Evolutionary conservation across 2,888 invertebrate species (phyloP).

Genomic region (Noctua fimbriata): DNA sequence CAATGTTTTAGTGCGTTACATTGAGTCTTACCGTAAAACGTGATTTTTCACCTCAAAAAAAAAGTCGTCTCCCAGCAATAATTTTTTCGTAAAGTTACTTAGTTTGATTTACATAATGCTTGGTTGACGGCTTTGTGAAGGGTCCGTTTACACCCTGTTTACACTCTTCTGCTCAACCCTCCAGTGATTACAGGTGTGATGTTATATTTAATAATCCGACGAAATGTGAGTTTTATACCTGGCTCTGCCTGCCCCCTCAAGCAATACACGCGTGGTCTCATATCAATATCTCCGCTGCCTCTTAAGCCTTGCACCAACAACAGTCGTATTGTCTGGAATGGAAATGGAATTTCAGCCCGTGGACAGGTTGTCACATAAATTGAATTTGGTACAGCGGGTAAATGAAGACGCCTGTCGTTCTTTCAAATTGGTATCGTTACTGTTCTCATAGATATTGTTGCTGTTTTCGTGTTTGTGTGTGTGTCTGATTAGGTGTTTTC

Average conservation of each 20-base stretch:
- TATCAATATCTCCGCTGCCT: not conserved
- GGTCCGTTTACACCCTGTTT: no score
- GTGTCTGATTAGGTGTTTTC: not conserved
- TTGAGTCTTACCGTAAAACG: no score
- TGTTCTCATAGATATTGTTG: conserved; percentile 67
- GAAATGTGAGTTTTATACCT: not conserved
- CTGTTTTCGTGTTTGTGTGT: conserved; percentile 17
- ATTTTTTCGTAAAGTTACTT: no score
- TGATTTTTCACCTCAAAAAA: no score
- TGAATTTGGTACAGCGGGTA: conserved; percentile 76
- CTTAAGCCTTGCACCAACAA: conserved; percentile 44
- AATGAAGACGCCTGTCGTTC: conserved; percentile 76
- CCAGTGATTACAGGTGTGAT: not conserved
- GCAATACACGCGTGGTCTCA: not conserved
- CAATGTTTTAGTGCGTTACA: no score
- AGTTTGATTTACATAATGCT: no score
- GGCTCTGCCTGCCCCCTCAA: not conserved
- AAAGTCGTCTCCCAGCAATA: no score
- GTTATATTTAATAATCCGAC: not conserved
- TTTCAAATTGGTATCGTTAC: conserved; percentile 75
- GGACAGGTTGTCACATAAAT: conserved; percentile 82
- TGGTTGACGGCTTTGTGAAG: no score
- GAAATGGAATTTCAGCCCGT: conserved; percentile 73
- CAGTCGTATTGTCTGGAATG: conserved; percentile 65
- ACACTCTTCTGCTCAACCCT: not conserved